These are phyloP conservation scores for Cyclina sinensis DNA, from an alignment of 1,140 invertebrate species.

Conservation along the genomic window DNA sequence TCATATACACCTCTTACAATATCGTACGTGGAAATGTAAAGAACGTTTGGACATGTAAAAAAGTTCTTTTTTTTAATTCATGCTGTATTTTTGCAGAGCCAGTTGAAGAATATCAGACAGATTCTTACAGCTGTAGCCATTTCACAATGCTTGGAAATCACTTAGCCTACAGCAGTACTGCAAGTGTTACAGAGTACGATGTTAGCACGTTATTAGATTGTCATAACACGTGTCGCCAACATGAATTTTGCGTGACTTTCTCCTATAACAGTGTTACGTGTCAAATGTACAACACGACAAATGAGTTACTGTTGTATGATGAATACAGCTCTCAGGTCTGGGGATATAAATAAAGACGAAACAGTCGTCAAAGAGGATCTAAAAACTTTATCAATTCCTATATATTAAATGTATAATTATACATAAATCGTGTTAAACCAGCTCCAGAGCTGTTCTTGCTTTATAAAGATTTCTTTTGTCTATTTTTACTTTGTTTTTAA, in stretches of 20 bases:
- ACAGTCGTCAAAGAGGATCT: no score
- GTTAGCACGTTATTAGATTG: not conserved
- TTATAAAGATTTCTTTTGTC: no score
- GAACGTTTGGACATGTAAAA: no score
- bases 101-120: not conserved
- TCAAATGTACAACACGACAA: conserved; percentile 5
- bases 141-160: not conserved
- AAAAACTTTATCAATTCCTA: no score
- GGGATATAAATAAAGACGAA: not conserved
- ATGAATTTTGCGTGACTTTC: not conserved
- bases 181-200: not conserved
- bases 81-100: not conserved
- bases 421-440: no score
- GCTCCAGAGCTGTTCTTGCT: no score
- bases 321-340: not conserved
- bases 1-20: no score
- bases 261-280: not conserved
- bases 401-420: no score
- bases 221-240: not conserved
- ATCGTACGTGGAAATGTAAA: no score
- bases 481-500: no score
- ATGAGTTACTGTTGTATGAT: not conserved
- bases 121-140: not conserved
- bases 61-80: no score
- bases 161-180: not conserved